Percentiles rank a stretch among this genome's conserved stretches.
Conservation (phyloP, 2,113 vertebrate species). For the Pan troglodytes region NHGRI_mPanTro3-v2.1_pri NC_072410.2:80786501-80787000, state of each 20-base stretch:
- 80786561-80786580: background rate
- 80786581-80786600: background rate
- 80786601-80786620: background rate
- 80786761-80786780: background rate
- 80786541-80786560: background rate
- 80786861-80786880: background rate
- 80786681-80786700: slow-evolving; percentile 30
- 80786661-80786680: background rate
- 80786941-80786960: background rate
- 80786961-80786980: background rate
- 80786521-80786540: background rate
- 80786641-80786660: background rate
- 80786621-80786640: slow-evolving; percentile 25
- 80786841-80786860: too few relatives aligned
- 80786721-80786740: slow-evolving; percentile 12
- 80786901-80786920: background rate
- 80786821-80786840: background rate
- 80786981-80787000: background rate
- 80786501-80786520: background rate
- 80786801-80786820: background rate
- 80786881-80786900: background rate
- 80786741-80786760: background rate
- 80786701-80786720: slow-evolving; percentile 32
- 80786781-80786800: background rate
- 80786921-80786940: background rate